Conservation (phyloP, 1,140 invertebrate species). For the Homarus americanus region DNA sequence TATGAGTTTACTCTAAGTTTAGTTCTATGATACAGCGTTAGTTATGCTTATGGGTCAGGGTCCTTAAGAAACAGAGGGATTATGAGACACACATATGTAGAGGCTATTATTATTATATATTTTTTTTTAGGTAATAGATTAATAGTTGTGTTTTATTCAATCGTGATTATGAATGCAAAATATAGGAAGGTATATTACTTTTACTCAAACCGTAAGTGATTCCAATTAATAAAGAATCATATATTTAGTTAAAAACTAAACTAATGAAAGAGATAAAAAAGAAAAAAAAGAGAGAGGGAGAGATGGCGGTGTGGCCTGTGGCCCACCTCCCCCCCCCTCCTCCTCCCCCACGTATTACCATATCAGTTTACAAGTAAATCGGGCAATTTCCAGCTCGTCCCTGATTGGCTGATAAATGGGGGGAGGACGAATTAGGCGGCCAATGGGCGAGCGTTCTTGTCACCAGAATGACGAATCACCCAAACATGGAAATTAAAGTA, state of each 20-base stretch:
- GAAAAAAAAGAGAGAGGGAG: neutral
- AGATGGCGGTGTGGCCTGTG: too few species aligned
- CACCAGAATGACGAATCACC: constrained; percentile 60
- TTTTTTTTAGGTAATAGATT: too few species aligned
- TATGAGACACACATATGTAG: neutral
- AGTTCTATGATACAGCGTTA: too few species aligned
- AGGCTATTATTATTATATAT: too few species aligned
- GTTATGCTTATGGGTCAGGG: too few species aligned
- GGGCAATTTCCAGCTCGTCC: constrained; percentile 68
- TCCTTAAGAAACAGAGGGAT: neutral
- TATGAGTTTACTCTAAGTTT: too few species aligned
- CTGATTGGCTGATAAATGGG: constrained; percentile 71
- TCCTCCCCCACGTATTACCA: constrained; percentile 44
- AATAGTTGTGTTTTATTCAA: too few species aligned
- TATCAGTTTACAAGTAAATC: constrained; percentile 70
- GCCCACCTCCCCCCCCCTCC: neutral
- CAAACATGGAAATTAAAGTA: constrained; percentile 55
- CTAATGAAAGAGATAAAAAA: constrained; percentile 3
- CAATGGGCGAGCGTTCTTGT: constrained; percentile 60
- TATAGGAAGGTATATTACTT: too few species aligned
- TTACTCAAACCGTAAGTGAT: too few species aligned
- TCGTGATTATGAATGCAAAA: too few species aligned
- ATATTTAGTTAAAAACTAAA: too few species aligned
- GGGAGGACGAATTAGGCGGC: constrained; percentile 62
- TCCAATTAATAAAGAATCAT: too few species aligned